These are phyloP conservation scores for Drosophila pectinifera DNA, from an alignment of 1,140 invertebrate genomes.

Conservation along the genomic window DNA sequence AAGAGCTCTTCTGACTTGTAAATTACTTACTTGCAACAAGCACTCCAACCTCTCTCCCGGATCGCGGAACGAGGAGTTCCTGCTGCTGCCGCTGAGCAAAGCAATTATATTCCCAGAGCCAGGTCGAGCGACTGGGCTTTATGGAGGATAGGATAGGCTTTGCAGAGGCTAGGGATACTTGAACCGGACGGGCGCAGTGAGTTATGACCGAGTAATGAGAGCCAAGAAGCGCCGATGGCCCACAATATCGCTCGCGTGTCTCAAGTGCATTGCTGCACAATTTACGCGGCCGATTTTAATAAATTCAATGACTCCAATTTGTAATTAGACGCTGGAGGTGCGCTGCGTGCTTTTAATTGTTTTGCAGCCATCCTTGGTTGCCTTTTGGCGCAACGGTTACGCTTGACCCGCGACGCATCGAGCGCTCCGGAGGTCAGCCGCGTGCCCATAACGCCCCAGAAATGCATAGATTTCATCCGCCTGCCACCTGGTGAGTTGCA, in stretches of 20 bases:
- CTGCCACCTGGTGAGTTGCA: not conserved
- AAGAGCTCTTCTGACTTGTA: slow-evolving; percentile 10
- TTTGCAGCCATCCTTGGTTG: slow-evolving; percentile 81
- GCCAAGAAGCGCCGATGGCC: slow-evolving; percentile 50
- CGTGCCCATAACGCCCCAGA: slow-evolving; percentile 52
- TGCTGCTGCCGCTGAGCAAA: slow-evolving; percentile 3
- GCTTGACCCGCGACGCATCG: slow-evolving; percentile 69
- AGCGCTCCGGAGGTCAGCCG: slow-evolving; percentile 60
- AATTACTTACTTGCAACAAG: slow-evolving; percentile 18
- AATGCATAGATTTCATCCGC: not conserved
- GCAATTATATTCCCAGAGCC: slow-evolving; percentile 35
- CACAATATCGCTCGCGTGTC: slow-evolving; percentile 69
- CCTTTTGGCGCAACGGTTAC: slow-evolving; percentile 83
- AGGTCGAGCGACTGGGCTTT: slow-evolving; percentile 13
- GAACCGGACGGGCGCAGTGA: slow-evolving; percentile 59
- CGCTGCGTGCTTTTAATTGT: slow-evolving; percentile 83
- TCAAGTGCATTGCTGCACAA: slow-evolving; percentile 66
- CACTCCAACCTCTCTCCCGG: not conserved
- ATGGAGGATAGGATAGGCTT: slow-evolving; percentile 17
- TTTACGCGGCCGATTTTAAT: slow-evolving; percentile 77
- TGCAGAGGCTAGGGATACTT: slow-evolving; percentile 32
- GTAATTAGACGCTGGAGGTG: slow-evolving; percentile 81
- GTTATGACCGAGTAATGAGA: slow-evolving; percentile 67
- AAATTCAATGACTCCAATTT: slow-evolving; percentile 84
- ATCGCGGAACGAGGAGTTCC: slow-evolving; percentile 7